These are phyloP conservation scores for Thermophis baileyi DNA, from an alignment of 2,113 vertebrate genomes.

Conservation along the genomic window DNA sequence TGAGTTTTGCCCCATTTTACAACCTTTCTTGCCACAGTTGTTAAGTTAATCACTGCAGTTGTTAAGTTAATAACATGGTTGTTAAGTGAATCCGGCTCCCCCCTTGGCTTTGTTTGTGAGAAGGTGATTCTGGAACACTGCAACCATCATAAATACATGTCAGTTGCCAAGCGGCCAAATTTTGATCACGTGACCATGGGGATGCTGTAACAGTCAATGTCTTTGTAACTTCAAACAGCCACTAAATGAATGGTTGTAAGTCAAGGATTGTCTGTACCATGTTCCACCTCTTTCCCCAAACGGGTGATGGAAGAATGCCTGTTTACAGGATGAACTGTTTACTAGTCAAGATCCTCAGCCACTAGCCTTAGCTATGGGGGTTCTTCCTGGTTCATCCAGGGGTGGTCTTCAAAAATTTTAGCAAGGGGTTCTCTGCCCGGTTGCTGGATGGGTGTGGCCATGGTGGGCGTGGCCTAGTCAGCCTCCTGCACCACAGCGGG, in stretches of 20 bases:
- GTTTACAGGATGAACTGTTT: neutral
- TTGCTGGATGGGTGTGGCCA: too few relatives aligned
- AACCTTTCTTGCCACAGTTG: neutral
- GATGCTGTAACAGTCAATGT: neutral
- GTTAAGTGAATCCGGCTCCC: neutral
- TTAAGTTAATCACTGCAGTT: neutral
- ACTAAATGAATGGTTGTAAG: neutral
- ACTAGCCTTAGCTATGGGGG: neutral
- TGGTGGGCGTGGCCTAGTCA: too few relatives aligned
- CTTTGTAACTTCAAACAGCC: neutral
- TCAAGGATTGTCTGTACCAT: neutral
- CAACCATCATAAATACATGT: neutral
- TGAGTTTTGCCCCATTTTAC: neutral
- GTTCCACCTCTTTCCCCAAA: too few relatives aligned
- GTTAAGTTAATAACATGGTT: neutral
- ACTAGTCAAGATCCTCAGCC: neutral
- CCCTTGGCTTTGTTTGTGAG: neutral
- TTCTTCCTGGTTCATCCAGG: neutral
- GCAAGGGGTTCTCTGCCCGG: too few relatives aligned
- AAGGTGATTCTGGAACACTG: neutral
- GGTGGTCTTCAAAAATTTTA: too few relatives aligned
- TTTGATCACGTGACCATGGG: neutral
- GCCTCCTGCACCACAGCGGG: too few relatives aligned
- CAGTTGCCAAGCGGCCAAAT: neutral
- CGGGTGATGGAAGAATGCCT: neutral